Conservation (phyloP, 2,113 vertebrate species). For the Ctenodactylus gundi region DNA sequence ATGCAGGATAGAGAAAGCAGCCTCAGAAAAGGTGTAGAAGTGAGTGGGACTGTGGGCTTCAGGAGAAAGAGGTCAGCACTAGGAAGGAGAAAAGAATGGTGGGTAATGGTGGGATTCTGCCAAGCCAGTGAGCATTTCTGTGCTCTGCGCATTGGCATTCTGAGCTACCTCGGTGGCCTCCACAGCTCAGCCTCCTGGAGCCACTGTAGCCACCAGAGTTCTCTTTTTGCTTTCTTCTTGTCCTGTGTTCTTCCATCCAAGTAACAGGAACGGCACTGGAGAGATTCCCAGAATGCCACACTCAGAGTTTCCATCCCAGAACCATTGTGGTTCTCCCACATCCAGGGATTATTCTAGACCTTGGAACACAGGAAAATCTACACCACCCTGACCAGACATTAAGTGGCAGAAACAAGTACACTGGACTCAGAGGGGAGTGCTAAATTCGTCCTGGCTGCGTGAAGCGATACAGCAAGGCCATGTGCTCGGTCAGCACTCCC, state of each 20-base stretch:
- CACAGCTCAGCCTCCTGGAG: background rate
- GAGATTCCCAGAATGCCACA: background rate
- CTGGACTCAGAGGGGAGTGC: background rate
- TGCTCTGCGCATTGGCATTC: background rate
- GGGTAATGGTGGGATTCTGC: background rate
- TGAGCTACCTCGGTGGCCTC: background rate
- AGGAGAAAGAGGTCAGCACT: slow-evolving; percentile 6
- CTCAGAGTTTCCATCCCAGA: background rate
- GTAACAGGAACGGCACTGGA: background rate
- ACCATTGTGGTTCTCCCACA: background rate
- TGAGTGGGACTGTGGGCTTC: background rate
- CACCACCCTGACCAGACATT: background rate
- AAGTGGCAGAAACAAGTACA: background rate
- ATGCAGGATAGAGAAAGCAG: background rate
- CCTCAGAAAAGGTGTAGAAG: background rate
- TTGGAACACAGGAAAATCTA: background rate
- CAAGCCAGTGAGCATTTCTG: background rate
- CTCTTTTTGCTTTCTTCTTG: background rate
- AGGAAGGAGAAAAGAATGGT: background rate
- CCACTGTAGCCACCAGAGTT: too few relatives aligned
- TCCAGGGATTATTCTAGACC: background rate
- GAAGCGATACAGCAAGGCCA: too few relatives aligned
- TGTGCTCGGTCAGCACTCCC: too few relatives aligned
- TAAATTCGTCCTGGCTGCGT: background rate
- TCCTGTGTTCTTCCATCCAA: background rate